Base-by-base conservation (phyloP, 2,113 vertebrate genomes). In the Lasiurus borealis region DNA sequence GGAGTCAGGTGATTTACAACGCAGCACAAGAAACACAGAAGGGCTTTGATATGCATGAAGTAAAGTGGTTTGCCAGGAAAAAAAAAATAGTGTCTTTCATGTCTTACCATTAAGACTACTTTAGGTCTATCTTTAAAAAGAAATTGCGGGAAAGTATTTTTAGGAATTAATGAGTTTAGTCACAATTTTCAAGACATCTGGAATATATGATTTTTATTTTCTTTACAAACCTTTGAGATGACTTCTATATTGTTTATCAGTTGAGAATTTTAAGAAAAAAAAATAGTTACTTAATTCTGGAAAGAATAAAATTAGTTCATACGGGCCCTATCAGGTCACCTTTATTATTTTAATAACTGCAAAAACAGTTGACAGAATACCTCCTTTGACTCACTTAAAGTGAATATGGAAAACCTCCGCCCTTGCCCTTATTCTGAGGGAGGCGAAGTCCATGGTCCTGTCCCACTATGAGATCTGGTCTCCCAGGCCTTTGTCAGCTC, bases 301-400 rank as follows among this genome's bases (percentile, higher is more conserved):
- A 78, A 91, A 94, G 40, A 73, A 57, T 83, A 75, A 54, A 94
- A n/a, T 83, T 54, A 69, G 14, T 81, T 64, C 62, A 88, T 69
- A 73, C 13, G 83, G 23, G 25, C n/a, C 91, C 19, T 76, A 3
- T 92, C 10, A 69, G 16, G 62, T 54, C 23, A 94, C 31, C 40
- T 9, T 44, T 36, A 59, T 52, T 57, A 92, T 78, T 90, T 94
- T 46, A 73, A 46, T 25, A 69, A 59, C 48, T 59, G 44, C 21
- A 57, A 27, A 27, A 66, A 85, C 14, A 10, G 10, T 31, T 90
- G 16, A 21, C 6, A 9, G 4, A 46, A 36, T 40, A 6, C 25
- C 48, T 29, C 0, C 36, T 59, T n/a, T 29, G 23, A 66, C 12
- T 21, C 44, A 54, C 57, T 54, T 72, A 1, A 27, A 3, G 10